Evolutionary conservation across 2,888 invertebrate genomes (phyloP), one percentile per base, ranked within the genome.

Genomic region (Himalopsyche kuldschensis): DNA sequence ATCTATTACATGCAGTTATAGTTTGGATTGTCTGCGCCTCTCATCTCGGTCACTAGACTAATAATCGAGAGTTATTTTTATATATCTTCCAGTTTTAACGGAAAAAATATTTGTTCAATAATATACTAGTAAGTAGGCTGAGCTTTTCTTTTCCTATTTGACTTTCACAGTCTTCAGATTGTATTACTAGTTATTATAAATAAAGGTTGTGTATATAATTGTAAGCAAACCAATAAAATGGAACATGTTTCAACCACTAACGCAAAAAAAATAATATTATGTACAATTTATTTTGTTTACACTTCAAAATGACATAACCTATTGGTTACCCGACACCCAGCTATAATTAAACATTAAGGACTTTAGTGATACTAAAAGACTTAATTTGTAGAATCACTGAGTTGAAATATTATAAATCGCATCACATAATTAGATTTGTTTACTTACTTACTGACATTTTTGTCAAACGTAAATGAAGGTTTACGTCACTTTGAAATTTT

Each of bases 221-320:
- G 35, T 35, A 35, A 10, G 35, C 35, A 0, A 41, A 41, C 4
- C 15, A 15, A 15, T 15, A 11, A 8, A 10, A 41, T 41, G 11
- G n/a, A 55, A 10, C 20, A 8, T 20, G 20, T 20, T 3, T 24
- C 1, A 55, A 20, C n/a, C 2, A n/a, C n/a, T n/a, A 5, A 5
- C 2, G 17, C 17, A 48, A 48, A 1, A 48, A n/a, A 20, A 48
- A 48, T n/a, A n/a, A n/a, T n/a, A 55, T 11, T 20, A 55, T 69
- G 63, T 69, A 69, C 15, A 27, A 3, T 69, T 69, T 63, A 20
- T 63, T 27, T 63, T 48, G 78, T 79, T 84, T 84, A 78, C 48
- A 48, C 91, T 91, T 86, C 79, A 88, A 86, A 81, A 82, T 46
- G 84, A 79, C 78, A 78, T 80, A 80, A 80, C 80, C 80, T 80